Percentiles rank a stretch among this genome's conserved stretches.
Conservation (phyloP, 2,797 vertebrate species). For the Myripristis jacobus region DNA sequence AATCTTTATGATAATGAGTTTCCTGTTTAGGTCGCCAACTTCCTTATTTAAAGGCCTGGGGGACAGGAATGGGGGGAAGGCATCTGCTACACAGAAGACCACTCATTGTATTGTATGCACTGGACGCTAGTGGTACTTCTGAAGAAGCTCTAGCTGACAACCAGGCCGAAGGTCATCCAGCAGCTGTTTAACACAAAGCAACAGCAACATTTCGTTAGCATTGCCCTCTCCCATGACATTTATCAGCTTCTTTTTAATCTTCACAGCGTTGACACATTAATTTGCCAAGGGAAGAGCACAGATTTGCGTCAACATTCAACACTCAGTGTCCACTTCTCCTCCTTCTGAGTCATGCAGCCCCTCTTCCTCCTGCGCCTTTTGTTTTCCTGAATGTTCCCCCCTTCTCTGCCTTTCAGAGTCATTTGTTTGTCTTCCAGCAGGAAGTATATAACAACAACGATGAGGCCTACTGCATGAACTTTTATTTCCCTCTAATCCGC, state of each 20-base stretch:
- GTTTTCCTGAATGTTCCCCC: too few relatives aligned
- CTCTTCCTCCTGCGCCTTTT: neutral
- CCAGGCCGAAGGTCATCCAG: neutral
- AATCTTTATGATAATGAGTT: constrained; percentile 48
- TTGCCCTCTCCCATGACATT: neutral
- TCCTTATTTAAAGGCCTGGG: constrained; percentile 36
- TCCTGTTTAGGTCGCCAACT: constrained; percentile 62
- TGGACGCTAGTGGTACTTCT: neutral
- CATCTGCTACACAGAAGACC: constrained; percentile 1
- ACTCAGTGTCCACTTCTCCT: too few relatives aligned
- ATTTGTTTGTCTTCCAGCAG: constrained; percentile 55
- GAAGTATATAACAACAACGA: constrained; percentile 34
- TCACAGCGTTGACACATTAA: constrained; percentile 16
- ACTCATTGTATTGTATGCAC: neutral
- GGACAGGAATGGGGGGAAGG: too few relatives aligned
- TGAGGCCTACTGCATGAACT: constrained; percentile 23
- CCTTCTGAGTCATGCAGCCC: too few relatives aligned
- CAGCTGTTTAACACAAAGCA: constrained; percentile 17
- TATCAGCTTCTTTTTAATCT: constrained; percentile 34
- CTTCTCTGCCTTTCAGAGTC: neutral
- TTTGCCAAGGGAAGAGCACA: constrained; percentile 26
- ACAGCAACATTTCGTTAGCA: constrained; percentile 6
- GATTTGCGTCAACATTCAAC: constrained; percentile 24
- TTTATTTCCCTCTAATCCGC: constrained; percentile 4
- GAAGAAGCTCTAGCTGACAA: neutral